A percentile compares a stretch with the other conserved stretches of the same genome.
Evolutionary conservation across 2,113 vertebrate genomes (phyloP).

Genomic region (Psammodynastes pulverulentus): DNA sequence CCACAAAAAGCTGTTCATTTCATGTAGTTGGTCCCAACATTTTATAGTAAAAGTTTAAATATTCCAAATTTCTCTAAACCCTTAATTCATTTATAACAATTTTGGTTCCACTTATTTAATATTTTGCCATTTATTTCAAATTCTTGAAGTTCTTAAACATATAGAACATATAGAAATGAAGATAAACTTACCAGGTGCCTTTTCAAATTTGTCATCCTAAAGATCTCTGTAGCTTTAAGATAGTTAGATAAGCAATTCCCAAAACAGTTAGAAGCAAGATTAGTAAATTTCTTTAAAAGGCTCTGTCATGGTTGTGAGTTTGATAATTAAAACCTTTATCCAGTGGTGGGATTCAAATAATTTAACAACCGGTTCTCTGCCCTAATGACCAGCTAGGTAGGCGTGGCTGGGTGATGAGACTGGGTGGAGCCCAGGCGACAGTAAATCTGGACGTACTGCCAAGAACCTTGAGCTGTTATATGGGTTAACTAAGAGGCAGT

Average conservation of each 20-base stretch:
- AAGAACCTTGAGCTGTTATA: no score
- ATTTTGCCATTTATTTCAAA: not conserved
- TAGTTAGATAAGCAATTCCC: not conserved
- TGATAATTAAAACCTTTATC: not conserved
- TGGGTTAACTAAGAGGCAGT: no score
- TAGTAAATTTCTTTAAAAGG: not conserved
- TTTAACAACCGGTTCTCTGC: no score
- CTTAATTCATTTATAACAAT: not conserved
- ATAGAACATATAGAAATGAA: not conserved
- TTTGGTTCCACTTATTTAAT: not conserved
- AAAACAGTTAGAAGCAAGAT: not conserved
- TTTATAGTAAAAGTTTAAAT: not conserved
- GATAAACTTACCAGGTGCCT: not conserved
- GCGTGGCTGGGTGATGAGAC: no score
- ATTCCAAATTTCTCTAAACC: not conserved
- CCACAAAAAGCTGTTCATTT: not conserved
- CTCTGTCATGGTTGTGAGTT: not conserved
- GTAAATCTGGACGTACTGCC: no score
- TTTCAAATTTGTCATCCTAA: not conserved
- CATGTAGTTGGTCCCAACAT: not conserved
- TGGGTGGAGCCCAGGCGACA: no score
- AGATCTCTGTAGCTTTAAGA: not conserved
- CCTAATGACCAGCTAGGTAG: no score
- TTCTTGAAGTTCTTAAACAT: not conserved
- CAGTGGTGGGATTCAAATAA: no score